Evolutionary conservation across 2,888 invertebrate genomes (phyloP).

Genomic region (Tortricodes alternella): DNA sequence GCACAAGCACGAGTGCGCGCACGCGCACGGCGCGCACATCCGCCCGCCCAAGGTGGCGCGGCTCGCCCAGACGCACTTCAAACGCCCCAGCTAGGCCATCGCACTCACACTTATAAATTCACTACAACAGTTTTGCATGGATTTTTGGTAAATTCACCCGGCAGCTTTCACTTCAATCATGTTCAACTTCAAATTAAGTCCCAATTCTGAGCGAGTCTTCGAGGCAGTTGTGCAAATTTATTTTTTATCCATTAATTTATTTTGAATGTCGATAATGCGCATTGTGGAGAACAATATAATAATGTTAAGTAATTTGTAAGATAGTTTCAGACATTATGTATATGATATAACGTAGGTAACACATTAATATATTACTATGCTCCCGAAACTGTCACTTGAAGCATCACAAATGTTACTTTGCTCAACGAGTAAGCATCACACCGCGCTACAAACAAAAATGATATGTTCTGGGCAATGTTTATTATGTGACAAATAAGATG

Average conservation of each 20-base stretch:
- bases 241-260: constrained; percentile 73
- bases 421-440: constrained; percentile 31
- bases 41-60: constrained; percentile 77
- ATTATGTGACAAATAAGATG: constrained; percentile 71
- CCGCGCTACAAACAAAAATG: constrained; percentile 13
- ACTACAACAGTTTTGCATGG: not conserved
- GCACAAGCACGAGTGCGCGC: constrained; percentile 73
- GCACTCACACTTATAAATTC: constrained; percentile 38
- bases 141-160: constrained; percentile 3
- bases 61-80: constrained; percentile 67
- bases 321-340: constrained; percentile 68
- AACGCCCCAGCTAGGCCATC: constrained; percentile 69
- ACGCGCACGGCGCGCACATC: constrained; percentile 71
- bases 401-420: constrained; percentile 60
- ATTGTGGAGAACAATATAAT: constrained; percentile 61
- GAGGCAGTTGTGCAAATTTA: constrained; percentile 67
- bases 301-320: constrained; percentile 80
- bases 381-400: constrained; percentile 48
- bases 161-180: constrained; percentile 25
- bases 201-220: constrained; percentile 45
- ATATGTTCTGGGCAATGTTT: constrained; percentile 52
- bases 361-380: constrained; percentile 61
- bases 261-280: constrained; percentile 56
- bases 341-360: constrained; percentile 49
- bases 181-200: constrained; percentile 33